Percentiles rank a stretch among this genome's conserved stretches.
Evolutionary conservation across 2,797 vertebrate genomes (phyloP).

Genomic region (Triplophysa bombifrons): DNA sequence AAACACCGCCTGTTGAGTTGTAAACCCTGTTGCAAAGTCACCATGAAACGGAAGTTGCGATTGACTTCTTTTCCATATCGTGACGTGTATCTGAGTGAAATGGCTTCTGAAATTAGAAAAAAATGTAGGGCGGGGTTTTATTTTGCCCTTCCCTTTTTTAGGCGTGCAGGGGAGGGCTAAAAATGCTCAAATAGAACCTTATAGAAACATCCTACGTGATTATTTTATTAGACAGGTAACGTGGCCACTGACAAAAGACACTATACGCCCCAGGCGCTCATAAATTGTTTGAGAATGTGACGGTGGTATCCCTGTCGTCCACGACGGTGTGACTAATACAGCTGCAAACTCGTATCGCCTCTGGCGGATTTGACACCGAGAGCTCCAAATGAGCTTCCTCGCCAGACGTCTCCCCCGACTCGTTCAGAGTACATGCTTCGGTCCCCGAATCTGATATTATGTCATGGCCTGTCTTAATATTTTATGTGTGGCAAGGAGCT

Average conservation of each 20-base stretch:
- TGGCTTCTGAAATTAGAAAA: too few species aligned
- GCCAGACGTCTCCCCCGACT: background rate
- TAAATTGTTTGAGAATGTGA: slow-evolving; percentile 42
- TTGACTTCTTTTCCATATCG: too few species aligned
- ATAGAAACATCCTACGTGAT: slow-evolving; percentile 22
- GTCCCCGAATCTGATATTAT: slow-evolving; percentile 18
- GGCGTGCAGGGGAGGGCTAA: too few species aligned
- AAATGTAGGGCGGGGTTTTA: too few species aligned
- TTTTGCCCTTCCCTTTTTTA: too few species aligned
- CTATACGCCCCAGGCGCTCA: slow-evolving; percentile 18
- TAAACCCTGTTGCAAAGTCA: too few species aligned
- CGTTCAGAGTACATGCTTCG: slow-evolving; percentile 1
- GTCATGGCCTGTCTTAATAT: slow-evolving; percentile 22
- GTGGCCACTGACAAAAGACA: slow-evolving; percentile 39
- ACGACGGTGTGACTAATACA: slow-evolving; percentile 31
- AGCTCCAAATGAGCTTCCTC: slow-evolving; percentile 39
- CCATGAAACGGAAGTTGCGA: too few species aligned
- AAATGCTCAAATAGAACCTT: slow-evolving; percentile 15
- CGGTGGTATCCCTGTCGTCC: slow-evolving; percentile 23
- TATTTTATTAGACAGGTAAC: slow-evolving; percentile 23
- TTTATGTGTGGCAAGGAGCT: background rate
- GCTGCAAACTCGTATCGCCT: slow-evolving; percentile 22
- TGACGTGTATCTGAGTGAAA: too few species aligned
- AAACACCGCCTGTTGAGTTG: too few species aligned
- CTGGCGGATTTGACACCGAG: slow-evolving; percentile 18